Conservation (phyloP, 2,888 invertebrate species). For the Conchocele bisecta region DNA sequence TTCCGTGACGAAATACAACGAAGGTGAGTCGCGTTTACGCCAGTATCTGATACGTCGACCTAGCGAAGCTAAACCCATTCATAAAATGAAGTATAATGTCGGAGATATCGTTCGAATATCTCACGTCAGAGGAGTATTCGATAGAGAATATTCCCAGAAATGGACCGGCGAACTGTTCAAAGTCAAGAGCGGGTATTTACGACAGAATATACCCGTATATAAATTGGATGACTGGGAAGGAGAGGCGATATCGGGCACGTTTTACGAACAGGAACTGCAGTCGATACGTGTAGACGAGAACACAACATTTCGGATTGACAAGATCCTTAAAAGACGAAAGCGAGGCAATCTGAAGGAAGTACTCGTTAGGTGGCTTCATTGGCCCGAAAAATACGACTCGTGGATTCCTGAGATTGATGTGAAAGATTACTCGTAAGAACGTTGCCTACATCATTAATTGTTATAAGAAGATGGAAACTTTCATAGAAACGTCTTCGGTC, state of each 20-base stretch:
- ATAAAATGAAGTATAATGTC: constrained; percentile 13
- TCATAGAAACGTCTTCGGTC: too few species aligned
- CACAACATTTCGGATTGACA: constrained; percentile 14
- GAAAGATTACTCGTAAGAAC: background rate
- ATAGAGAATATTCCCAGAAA: constrained; percentile 36
- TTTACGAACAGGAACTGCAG: constrained; percentile 25
- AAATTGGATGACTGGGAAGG: constrained; percentile 17
- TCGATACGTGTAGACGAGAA: constrained; percentile 8
- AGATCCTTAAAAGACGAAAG: constrained; percentile 4
- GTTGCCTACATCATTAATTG: too few species aligned
- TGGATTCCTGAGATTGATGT: constrained; percentile 25
- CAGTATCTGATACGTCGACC: constrained; percentile 19
- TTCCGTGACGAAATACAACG: constrained; percentile 16
- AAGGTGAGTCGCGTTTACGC: constrained; percentile 13
- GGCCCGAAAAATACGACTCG: constrained; percentile 26
- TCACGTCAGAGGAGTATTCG: constrained; percentile 20
- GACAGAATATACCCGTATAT: constrained; percentile 25
- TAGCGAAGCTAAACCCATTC: too few species aligned
- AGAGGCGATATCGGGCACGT: constrained; percentile 18
- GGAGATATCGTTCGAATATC: constrained; percentile 35
- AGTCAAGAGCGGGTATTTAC: constrained; percentile 14
- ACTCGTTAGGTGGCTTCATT: constrained; percentile 29
- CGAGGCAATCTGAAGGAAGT: constrained; percentile 9
- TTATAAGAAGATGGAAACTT: too few species aligned
- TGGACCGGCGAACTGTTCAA: constrained; percentile 45